Percentiles rank a stretch among this genome's conserved stretches.
Conservation (phyloP, 2,888 invertebrate species). For the Pocota personata region DNA sequence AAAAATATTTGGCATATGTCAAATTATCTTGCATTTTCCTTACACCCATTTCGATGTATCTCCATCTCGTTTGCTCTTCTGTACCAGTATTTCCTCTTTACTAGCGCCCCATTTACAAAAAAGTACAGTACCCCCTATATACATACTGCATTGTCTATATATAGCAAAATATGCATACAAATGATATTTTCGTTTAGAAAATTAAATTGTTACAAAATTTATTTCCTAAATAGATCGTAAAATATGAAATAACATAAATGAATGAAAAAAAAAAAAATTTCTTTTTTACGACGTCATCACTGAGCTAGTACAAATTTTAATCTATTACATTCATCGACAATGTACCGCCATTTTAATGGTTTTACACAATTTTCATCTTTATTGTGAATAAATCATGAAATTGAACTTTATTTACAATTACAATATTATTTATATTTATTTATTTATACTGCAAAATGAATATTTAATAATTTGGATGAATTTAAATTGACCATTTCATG, state of each 20-base stretch:
- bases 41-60: constrained; percentile 2
- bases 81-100: not conserved
- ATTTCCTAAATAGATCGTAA: not conserved
- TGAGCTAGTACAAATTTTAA: constrained; percentile 33
- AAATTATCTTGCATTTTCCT: constrained; percentile 16
- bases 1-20: constrained; percentile 27
- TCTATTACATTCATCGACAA: constrained; percentile 14
- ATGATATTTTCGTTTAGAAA: not conserved
- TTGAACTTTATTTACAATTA: no score
- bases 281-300: constrained; percentile 27
- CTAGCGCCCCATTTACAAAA: constrained; percentile 3
- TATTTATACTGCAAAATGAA: not conserved
- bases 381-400: not conserved
- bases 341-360: constrained; percentile 20
- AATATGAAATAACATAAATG: constrained; percentile 2
- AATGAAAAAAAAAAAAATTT: constrained; percentile 1
- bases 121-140: constrained; percentile 34
- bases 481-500: not conserved
- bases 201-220: not conserved
- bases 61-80: constrained; percentile 4
- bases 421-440: not conserved
- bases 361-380: not conserved
- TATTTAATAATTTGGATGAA: not conserved
- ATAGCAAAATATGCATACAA: not conserved
- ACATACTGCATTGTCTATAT: not conserved